These are phyloP conservation scores for Lasioglossum malachurum DNA, from an alignment of 2,888 invertebrate genomes.

Conservation along the genomic window DNA sequence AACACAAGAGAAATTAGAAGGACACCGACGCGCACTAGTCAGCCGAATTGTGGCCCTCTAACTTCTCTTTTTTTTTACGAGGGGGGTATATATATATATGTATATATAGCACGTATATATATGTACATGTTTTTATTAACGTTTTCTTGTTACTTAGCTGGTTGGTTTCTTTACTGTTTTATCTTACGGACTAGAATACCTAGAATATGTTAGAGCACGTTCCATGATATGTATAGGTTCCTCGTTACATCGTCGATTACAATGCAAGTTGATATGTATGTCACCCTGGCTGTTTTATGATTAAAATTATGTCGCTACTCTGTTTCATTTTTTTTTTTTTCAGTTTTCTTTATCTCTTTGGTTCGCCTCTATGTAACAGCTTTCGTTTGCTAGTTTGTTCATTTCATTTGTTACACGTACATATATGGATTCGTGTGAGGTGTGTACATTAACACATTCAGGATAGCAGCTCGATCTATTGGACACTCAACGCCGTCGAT, in stretches of 20 bases:
- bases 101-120: conserved; percentile 28
- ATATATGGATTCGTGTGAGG: not conserved
- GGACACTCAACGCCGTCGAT: not conserved
- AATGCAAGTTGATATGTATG: conserved; percentile 81
- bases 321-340: conserved; percentile 2
- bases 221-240: conserved; percentile 82
- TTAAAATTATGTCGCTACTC: conserved; percentile 39
- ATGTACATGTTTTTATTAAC: conserved; percentile 21
- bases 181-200: conserved; percentile 62
- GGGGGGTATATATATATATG: conserved; percentile 6
- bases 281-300: conserved; percentile 52
- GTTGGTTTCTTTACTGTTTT: conserved; percentile 29
- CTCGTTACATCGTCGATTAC: conserved; percentile 74
- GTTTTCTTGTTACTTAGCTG: conserved; percentile 10
- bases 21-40: conserved; percentile 5
- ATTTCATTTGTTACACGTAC: not conserved
- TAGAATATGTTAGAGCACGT: conserved; percentile 74
- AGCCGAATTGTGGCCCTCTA: conserved; percentile 24
- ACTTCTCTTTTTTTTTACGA: conserved; percentile 20
- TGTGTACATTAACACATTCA: conserved; percentile 13
- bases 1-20: conserved; percentile 28
- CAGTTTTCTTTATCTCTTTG: not conserved
- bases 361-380: conserved; percentile 33
- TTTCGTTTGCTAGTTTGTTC: conserved; percentile 5
- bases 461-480: not conserved